Conservation (phyloP, 2,888 invertebrate species). For the Lucinisca nassula region DNA sequence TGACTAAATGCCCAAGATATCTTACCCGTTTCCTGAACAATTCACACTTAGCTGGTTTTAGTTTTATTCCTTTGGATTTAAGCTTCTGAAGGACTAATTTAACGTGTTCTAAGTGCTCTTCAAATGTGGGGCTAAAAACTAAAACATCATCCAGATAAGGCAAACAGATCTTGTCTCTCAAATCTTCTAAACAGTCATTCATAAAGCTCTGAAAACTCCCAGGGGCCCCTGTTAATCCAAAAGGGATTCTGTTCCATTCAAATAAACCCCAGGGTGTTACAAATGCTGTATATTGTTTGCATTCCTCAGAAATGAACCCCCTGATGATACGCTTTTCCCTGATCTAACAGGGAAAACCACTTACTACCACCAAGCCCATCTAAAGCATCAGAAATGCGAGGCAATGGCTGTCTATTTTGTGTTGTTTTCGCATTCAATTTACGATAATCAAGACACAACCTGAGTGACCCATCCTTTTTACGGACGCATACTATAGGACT, state of each 20-base stretch:
- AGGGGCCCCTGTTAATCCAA: constrained; percentile 19
- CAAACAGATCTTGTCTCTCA: constrained; percentile 34
- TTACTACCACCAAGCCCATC: background rate
- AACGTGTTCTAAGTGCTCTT: constrained; percentile 48
- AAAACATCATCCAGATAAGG: constrained; percentile 55
- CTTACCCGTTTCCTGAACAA: background rate
- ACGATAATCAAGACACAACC: constrained; percentile 18
- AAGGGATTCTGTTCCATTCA: constrained; percentile 51
- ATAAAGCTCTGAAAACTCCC: background rate
- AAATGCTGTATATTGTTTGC: constrained; percentile 33
- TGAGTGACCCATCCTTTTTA: constrained; percentile 36
- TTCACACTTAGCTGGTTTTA: background rate
- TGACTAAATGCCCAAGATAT: background rate
- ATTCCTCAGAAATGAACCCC: constrained; percentile 39
- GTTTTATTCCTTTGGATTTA: background rate
- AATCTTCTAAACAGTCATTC: constrained; percentile 25
- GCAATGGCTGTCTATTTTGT: constrained; percentile 36
- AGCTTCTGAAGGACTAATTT: constrained; percentile 29
- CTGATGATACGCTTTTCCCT: constrained; percentile 60
- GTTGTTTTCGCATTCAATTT: background rate
- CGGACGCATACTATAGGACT: constrained; percentile 34
- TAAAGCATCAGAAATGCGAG: constrained; percentile 51
- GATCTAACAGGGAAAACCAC: background rate
- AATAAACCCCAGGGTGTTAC: constrained; percentile 57
- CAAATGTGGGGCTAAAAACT: constrained; percentile 47